Conservation (phyloP, 2,113 vertebrate genomes). For the Rhynchopsitta pachyrhyncha region DNA sequence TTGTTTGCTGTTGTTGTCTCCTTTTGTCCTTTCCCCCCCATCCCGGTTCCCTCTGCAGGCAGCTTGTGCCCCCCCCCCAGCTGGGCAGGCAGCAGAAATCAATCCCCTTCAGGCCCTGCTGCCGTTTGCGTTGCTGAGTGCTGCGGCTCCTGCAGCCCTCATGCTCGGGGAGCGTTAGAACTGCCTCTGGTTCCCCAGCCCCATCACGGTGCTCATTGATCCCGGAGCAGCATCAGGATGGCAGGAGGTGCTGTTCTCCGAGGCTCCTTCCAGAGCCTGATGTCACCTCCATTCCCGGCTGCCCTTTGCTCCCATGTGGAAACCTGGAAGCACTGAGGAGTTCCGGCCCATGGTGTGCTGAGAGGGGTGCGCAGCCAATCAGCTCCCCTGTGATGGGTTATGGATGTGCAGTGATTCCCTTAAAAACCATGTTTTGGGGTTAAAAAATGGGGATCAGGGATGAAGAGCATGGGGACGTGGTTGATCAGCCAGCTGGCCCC, state of each 20-base stretch:
- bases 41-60: slow-evolving; percentile 25
- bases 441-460: rapidly evolving
- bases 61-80: neutral
- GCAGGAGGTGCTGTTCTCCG: neutral
- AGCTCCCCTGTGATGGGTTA: neutral
- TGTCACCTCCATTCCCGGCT: rapidly evolving
- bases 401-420: neutral
- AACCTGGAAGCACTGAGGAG: neutral
- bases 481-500: no score
- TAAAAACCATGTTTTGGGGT: neutral
- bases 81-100: neutral
- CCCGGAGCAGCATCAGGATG: neutral
- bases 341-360: neutral
- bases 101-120: neutral
- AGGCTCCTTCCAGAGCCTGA: neutral
- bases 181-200: neutral
- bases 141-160: neutral
- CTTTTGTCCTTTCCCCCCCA: slow-evolving; percentile 10
- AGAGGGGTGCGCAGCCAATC: rapidly evolving
- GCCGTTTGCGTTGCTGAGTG: neutral
- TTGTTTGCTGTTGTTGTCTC: slow-evolving; percentile 24
- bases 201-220: rapidly evolving
- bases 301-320: neutral
- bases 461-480: neutral
- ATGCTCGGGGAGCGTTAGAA: neutral